A percentile compares a stretch with the other conserved stretches of the same genome.
Conservation (phyloP, 2,113 vertebrate species). For the Equus quagga region DNA sequence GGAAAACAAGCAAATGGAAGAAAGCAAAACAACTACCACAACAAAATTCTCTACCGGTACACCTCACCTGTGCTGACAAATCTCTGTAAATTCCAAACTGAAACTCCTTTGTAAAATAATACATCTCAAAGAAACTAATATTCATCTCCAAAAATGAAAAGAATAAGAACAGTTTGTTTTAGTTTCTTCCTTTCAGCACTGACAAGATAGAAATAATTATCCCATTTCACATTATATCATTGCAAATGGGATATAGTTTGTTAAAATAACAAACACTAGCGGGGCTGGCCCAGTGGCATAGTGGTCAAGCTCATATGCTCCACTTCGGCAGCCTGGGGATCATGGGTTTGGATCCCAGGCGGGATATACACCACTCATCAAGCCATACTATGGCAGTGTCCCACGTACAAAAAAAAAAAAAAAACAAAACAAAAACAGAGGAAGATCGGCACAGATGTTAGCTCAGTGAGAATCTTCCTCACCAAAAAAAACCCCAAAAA, state of each 20-base stretch:
- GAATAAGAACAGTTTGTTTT: background rate
- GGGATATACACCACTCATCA: too few species aligned
- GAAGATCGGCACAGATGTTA: too few species aligned
- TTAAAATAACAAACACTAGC: background rate
- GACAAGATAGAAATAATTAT: background rate
- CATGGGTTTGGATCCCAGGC: too few species aligned
- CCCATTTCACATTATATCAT: background rate
- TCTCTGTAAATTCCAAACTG: background rate
- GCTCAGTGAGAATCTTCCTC: too few species aligned
- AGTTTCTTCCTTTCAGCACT: background rate
- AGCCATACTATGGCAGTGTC: too few species aligned
- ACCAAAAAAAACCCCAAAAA: background rate
- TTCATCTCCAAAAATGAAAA: background rate
- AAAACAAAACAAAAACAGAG: too few species aligned
- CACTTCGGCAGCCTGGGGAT: too few species aligned
- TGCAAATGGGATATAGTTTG: background rate
- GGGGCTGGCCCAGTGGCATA: too few species aligned
- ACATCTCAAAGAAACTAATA: background rate
- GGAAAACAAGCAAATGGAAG: background rate
- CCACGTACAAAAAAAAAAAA: too few species aligned
- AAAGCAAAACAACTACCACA: background rate
- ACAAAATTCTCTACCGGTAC: background rate
- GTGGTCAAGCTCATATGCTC: too few species aligned
- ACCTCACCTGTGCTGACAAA: background rate
- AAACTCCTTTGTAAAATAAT: background rate